Evolutionary conservation across 2,113 vertebrate genomes (phyloP).

Genomic region (Cinclus cinclus): DNA sequence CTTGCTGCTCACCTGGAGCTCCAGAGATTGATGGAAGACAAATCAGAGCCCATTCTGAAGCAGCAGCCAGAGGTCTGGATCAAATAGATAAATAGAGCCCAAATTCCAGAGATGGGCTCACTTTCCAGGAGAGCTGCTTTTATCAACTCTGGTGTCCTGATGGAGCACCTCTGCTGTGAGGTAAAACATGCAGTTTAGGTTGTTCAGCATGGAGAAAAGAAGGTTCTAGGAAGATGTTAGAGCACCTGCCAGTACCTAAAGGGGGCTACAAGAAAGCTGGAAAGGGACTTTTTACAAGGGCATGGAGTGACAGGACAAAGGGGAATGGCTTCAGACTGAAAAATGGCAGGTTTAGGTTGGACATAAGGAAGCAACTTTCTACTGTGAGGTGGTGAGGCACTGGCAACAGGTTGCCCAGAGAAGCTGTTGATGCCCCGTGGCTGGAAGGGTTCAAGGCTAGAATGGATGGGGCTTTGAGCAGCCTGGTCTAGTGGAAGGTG

Average conservation of each 20-base stretch:
- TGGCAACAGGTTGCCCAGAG: not conserved
- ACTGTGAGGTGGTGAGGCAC: not conserved
- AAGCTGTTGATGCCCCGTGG: not conserved
- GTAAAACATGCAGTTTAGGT: not conserved
- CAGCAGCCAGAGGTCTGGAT: not conserved
- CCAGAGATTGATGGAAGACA: rapidly evolving
- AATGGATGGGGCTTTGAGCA: not conserved
- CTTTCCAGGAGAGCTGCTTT: not conserved
- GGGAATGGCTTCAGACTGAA: not conserved
- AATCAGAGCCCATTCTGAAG: not conserved
- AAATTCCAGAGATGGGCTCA: not conserved
- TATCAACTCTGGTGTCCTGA: rapidly evolving
- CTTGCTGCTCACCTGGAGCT: not conserved
- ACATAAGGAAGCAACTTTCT: not conserved
- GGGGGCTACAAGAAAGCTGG: not conserved
- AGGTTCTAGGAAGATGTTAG: not conserved
- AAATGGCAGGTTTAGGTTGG: not conserved
- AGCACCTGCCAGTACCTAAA: not conserved
- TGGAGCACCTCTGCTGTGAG: not conserved
- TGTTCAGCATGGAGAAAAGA: not conserved
- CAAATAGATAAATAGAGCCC: not conserved
- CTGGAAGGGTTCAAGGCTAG: not conserved
- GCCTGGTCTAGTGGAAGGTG: not conserved
- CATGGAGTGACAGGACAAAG: not conserved
- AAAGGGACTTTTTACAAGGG: not conserved